Conservation (phyloP, 2,888 invertebrate species). For the Dione juno region DNA sequence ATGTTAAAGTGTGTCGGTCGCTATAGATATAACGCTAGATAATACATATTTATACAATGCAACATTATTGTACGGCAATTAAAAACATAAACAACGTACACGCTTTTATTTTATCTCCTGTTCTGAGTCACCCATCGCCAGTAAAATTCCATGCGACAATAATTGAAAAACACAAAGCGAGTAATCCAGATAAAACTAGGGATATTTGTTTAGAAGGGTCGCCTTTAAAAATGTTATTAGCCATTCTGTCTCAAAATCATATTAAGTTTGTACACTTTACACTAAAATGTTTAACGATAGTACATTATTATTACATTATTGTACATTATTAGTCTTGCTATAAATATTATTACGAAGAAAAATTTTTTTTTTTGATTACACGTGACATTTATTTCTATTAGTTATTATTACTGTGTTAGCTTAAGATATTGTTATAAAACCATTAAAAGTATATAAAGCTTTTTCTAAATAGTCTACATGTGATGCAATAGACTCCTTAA, state of each 20-base stretch:
- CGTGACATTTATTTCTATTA: too few relatives aligned
- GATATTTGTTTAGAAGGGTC: constrained; percentile 33
- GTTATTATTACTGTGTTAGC: too few relatives aligned
- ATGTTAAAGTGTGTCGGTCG: too few relatives aligned
- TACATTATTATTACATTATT: not conserved
- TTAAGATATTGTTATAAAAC: too few relatives aligned
- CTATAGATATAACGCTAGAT: not conserved
- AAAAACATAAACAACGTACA: not conserved
- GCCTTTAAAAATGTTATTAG: constrained; percentile 15
- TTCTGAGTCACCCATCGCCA: constrained; percentile 16
- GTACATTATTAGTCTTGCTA: too few relatives aligned
- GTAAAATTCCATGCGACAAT: constrained; percentile 36
- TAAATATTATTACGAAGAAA: too few relatives aligned
- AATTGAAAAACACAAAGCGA: constrained; percentile 40
- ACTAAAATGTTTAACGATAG: not conserved
- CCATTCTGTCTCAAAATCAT: not conserved
- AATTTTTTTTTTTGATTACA: too few relatives aligned
- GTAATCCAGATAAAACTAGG: constrained; percentile 35
- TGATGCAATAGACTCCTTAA: too few relatives aligned
- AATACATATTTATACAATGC: not conserved
- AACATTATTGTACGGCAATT: not conserved
- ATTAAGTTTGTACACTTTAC: not conserved
- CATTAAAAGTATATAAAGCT: too few relatives aligned
- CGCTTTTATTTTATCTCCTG: not conserved
- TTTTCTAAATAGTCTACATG: too few relatives aligned